Percentiles rank a stretch among this genome's conserved stretches.
Conservation (phyloP, 2,888 invertebrate species). For the Sphecodes monilicornis region DNA sequence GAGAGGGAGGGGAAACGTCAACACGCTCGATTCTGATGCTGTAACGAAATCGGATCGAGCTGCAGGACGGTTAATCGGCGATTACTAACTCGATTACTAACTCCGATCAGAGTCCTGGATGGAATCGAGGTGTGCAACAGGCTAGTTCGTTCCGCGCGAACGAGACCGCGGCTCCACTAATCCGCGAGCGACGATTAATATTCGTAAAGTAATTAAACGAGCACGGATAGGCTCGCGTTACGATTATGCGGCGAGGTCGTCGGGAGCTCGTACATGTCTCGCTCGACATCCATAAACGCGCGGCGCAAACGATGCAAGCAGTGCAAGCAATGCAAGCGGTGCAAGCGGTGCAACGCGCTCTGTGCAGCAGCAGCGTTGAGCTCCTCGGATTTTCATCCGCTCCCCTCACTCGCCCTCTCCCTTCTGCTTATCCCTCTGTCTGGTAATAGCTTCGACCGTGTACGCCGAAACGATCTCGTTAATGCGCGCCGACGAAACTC, state of each 20-base stretch:
- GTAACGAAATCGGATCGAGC: conserved; percentile 27
- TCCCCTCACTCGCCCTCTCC: neutral
- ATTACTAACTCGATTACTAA: neutral
- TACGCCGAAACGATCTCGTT: conserved; percentile 30
- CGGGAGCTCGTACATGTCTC: neutral
- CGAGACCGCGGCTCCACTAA: conserved; percentile 17
- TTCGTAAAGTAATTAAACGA: conserved; percentile 50
- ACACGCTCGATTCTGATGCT: neutral
- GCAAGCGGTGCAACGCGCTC: neutral
- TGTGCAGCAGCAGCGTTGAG: neutral
- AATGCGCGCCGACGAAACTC: conserved; percentile 25
- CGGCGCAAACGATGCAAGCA: neutral
- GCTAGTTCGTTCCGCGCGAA: conserved; percentile 28
- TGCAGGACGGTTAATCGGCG: conserved; percentile 5
- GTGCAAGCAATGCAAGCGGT: neutral
- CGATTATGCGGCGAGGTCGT: neutral
- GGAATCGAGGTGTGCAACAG: conserved; percentile 48
- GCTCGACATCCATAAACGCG: neutral
- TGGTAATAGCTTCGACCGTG: conserved; percentile 20
- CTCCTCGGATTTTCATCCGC: neutral
- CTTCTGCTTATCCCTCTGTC: conserved; percentile 9
- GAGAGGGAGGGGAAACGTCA: neutral
- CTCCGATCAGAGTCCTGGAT: conserved; percentile 21
- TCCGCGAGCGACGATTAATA: conserved; percentile 47
- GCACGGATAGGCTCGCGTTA: conserved; percentile 11